phyloP scores from a whole-genome alignment of 2,113 vertebrate species.

The Gnathonemus echidnorhynchus region DNA sequence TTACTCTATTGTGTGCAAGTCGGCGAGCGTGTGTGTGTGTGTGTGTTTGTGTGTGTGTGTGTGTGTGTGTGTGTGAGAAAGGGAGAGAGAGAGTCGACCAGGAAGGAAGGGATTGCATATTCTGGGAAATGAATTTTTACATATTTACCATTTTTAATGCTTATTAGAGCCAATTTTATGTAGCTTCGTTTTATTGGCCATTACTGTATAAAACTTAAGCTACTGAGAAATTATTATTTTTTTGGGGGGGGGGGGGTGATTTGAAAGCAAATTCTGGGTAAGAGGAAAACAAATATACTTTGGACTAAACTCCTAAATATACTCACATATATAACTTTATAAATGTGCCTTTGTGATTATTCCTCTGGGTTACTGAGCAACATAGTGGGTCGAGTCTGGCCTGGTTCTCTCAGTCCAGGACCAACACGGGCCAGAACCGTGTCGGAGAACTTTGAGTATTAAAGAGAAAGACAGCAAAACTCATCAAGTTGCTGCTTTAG shows the following conservation, averaged over 20 bases:
- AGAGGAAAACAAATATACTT: neutral
- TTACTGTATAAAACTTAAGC: neutral
- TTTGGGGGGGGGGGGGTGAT: neutral
- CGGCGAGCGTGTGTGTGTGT: neutral
- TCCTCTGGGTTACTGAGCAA: conserved; percentile 45
- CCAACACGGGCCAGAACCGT: conserved; percentile 24
- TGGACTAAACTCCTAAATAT: neutral
- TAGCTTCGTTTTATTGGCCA: neutral
- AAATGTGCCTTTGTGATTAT: conserved; percentile 47
- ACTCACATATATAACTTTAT: conserved; percentile 30
- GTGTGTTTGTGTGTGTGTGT: conserved; percentile 27
- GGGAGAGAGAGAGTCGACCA: neutral
- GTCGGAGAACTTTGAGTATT: conserved; percentile 43
- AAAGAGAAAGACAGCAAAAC: neutral
- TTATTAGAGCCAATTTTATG: neutral
- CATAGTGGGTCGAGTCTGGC: conserved; percentile 50
- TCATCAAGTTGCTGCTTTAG: neutral
- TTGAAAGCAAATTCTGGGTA: neutral
- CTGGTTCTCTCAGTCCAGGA: conserved; percentile 40
- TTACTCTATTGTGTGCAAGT: neutral
- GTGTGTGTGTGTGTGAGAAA: neutral
- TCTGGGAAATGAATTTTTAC: neutral
- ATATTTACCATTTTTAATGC: neutral
- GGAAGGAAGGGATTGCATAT: neutral
- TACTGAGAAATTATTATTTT: neutral